Percentiles rank a stretch among this genome's conserved stretches.
Conservation (phyloP, 2,888 invertebrate species). For the Mellilla xanthometata region DNA sequence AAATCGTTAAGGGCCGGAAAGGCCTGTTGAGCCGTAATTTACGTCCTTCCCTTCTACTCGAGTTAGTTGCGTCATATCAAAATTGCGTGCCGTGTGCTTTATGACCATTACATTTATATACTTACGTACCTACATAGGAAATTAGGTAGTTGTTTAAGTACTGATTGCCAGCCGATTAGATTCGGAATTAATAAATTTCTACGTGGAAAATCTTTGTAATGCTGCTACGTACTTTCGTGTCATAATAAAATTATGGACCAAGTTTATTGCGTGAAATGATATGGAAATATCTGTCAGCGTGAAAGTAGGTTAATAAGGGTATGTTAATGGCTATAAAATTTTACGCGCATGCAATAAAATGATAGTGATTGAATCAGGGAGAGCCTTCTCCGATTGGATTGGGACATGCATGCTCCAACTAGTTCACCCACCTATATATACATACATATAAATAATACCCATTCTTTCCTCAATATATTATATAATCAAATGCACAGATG, state of each 20-base stretch:
- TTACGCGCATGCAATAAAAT: slow-evolving; percentile 33
- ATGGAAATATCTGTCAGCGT: slow-evolving; percentile 26
- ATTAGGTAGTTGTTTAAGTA: slow-evolving; percentile 72
- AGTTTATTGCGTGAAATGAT: slow-evolving; percentile 26
- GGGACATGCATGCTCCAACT: slow-evolving; percentile 21
- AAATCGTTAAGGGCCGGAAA: slow-evolving; percentile 76
- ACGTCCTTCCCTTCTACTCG: slow-evolving; percentile 67
- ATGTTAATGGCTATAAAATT: slow-evolving; percentile 32
- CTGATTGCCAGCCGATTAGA: slow-evolving; percentile 62
- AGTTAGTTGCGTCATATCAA: slow-evolving; percentile 69
- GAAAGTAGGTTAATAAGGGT: slow-evolving; percentile 33
- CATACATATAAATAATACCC: not conserved
- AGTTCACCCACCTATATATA: not conserved
- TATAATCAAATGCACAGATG: not conserved
- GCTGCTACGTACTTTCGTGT: slow-evolving; percentile 22
- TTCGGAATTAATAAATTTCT: slow-evolving; percentile 58
- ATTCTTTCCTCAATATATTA: too few species aligned
- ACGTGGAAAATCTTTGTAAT: slow-evolving; percentile 34
- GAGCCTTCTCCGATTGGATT: slow-evolving; percentile 26
- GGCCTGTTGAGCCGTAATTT: slow-evolving; percentile 77
- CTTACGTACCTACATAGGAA: slow-evolving; percentile 63
- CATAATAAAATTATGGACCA: slow-evolving; percentile 25
- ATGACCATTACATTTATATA: slow-evolving; percentile 74
- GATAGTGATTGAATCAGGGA: slow-evolving; percentile 33
- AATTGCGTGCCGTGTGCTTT: slow-evolving; percentile 67